A percentile compares a stretch with the other conserved stretches of the same genome.
Conservation (phyloP, 2,888 invertebrate species). For the Sinohyriopsis cumingii region DNA sequence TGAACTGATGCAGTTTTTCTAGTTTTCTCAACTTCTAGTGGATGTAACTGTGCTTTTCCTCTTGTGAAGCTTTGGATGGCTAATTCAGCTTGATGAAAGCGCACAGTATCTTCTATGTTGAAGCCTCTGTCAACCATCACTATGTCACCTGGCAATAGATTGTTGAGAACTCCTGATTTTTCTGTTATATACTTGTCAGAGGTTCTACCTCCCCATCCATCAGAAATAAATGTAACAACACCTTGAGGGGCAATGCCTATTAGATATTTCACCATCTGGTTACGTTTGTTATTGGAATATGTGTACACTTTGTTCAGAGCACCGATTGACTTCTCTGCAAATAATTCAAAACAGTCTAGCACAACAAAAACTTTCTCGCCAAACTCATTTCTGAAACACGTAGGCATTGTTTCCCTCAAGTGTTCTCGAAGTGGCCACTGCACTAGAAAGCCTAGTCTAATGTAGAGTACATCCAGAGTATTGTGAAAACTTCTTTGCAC, state of each 20-base stretch:
- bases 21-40: slow-evolving; percentile 25
- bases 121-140: slow-evolving; percentile 46
- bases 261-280: slow-evolving; percentile 40
- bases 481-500: slow-evolving; percentile 17
- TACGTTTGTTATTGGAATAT: slow-evolving; percentile 22
- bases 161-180: slow-evolving; percentile 30
- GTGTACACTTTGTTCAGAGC: slow-evolving; percentile 12
- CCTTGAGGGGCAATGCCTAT: slow-evolving; percentile 48
- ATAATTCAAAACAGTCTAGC: slow-evolving; percentile 22
- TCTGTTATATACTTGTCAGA: slow-evolving; percentile 43
- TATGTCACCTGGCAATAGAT: slow-evolving; percentile 27
- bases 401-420: slow-evolving; percentile 20
- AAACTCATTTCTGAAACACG: slow-evolving; percentile 23
- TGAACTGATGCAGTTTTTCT: slow-evolving; percentile 26
- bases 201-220: slow-evolving; percentile 45
- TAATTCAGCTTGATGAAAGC: slow-evolving; percentile 16
- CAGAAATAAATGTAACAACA: slow-evolving; percentile 38
- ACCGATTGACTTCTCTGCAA: slow-evolving; percentile 15
- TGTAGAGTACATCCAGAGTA: slow-evolving; percentile 17
- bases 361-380: slow-evolving; percentile 20
- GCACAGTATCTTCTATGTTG: slow-evolving; percentile 25
- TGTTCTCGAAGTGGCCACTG: slow-evolving; percentile 20
- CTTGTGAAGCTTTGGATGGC: slow-evolving; percentile 29
- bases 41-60: slow-evolving; percentile 26
- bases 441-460: slow-evolving; percentile 13